Conservation (phyloP, 2,113 vertebrate species). For the crab-eating macaque (Macaca fascicularis) region T2T-MFA8v1.1 NC_088375.1:212574001-212574500, state of each 20-base stretch:
- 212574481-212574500: conserved; percentile 65
- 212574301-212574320: accelerated
- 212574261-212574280: neutral
- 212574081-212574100: accelerated
- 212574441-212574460: neutral
- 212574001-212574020: neutral
- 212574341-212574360: neutral
- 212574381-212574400: accelerated
- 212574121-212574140: neutral
- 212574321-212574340: neutral
- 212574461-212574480: conserved; percentile 59
- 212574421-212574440: neutral
- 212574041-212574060: neutral
- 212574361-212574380: neutral
- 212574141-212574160: accelerated
- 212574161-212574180: accelerated
- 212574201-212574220: neutral
- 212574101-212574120: neutral
- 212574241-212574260: neutral
- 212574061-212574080: neutral
- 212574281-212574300: neutral
- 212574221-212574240: neutral
- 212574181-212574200: accelerated
- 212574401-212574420: accelerated
- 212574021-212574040: neutral